phyloP scores from a whole-genome alignment of 2,113 vertebrate species.

The Sturnus vulgaris region DNA sequence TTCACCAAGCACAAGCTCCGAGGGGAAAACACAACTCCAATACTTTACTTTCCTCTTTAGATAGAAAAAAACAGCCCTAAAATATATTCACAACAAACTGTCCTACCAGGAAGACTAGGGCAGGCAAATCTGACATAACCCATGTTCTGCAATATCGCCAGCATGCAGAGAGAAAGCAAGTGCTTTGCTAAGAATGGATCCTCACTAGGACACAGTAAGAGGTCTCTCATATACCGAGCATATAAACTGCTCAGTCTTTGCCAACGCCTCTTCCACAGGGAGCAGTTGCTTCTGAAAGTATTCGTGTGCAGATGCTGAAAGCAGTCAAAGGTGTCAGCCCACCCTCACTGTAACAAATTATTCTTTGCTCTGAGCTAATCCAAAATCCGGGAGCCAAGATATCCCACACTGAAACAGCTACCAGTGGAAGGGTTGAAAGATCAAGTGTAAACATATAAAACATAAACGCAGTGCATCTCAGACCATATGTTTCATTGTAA shows the following conservation, averaged over 20 bases:
- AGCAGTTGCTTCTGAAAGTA: neutral
- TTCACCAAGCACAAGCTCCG: neutral
- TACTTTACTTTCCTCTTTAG: neutral
- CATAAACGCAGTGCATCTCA: fast-evolving
- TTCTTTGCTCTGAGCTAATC: neutral
- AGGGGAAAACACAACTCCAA: neutral
- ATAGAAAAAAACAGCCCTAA: neutral
- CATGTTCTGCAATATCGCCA: neutral
- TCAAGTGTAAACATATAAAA: neutral
- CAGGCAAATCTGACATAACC: neutral
- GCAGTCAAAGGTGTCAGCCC: neutral
- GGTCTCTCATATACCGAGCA: neutral
- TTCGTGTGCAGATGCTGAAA: neutral
- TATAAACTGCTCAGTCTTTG: neutral
- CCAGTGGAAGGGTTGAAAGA: neutral
- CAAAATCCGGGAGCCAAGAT: neutral
- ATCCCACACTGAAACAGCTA: neutral
- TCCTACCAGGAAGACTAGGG: neutral
- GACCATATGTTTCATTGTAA: neutral
- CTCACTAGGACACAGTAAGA: neutral
- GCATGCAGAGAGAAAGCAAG: neutral
- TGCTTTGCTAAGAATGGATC: neutral
- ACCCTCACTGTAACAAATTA: neutral
- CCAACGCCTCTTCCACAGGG: neutral
- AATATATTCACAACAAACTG: neutral